Conservation (phyloP, 1,140 invertebrate genomes). For the Augochlora pura region DNA sequence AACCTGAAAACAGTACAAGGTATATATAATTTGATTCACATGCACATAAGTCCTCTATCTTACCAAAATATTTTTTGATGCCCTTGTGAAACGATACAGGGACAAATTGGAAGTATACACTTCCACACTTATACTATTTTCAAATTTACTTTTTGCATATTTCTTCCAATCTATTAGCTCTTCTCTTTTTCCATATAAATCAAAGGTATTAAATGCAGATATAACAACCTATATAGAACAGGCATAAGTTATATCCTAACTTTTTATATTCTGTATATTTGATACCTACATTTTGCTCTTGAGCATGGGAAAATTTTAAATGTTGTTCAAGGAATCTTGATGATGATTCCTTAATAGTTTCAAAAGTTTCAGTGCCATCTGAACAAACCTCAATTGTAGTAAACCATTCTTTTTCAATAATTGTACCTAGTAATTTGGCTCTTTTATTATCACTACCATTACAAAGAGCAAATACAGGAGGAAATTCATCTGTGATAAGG, state of each 20-base stretch:
- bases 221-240: constrained; percentile 54
- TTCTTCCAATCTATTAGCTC: constrained; percentile 59
- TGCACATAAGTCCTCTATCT: constrained; percentile 23
- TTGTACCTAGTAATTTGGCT: constrained; percentile 64
- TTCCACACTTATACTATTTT: constrained; percentile 67
- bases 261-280: not conserved
- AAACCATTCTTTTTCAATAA: constrained; percentile 58
- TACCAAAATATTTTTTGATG: constrained; percentile 68
- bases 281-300: constrained; percentile 57
- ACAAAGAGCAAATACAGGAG: constrained; percentile 69
- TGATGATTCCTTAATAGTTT: constrained; percentile 46
- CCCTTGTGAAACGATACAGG: constrained; percentile 61
- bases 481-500: constrained; percentile 29
- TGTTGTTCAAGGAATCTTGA: constrained; percentile 51
- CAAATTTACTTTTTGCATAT: constrained; percentile 58
- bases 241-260: not conserved
- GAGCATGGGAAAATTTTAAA: constrained; percentile 40
- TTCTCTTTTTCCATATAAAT: constrained; percentile 69
- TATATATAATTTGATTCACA: not conserved
- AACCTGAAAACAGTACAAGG: constrained; percentile 50
- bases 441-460: constrained; percentile 58
- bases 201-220: constrained; percentile 54
- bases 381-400: constrained; percentile 61
- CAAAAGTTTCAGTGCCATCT: constrained; percentile 40
- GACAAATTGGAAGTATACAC: constrained; percentile 59